Evolutionary conservation across 2,113 vertebrate genomes (phyloP), one percentile per base, ranked within the genome.

Genomic region (Rhinichthys klamathensis): DNA sequence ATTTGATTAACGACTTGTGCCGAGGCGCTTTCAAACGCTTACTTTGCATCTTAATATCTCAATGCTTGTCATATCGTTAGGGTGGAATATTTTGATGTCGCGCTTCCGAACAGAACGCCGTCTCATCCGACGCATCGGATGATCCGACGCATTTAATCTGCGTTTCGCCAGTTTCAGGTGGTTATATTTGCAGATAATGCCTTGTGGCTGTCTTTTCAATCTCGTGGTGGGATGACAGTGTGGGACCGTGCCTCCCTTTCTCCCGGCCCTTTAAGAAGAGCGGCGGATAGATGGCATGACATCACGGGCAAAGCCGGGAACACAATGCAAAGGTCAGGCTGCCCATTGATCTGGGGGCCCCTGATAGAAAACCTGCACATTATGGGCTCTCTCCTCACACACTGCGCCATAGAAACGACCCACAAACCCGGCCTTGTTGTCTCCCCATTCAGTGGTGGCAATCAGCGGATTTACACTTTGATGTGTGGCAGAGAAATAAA

Each of bases 391-490:
- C 90, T 85, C 84, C 89, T 88, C 94, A 94, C 91, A 93, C 89
- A 94, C 88, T 91, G 87, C 91, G 92, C 88, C 93, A 93, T 92
- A 95, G 90, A 95, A 94, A 94, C 85, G 51, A 90, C 88, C 93
- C 90, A 94, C 90, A 96, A 94, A 94, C 92, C 90, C 88, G 87
- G 89, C 93, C 94, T 94, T 92, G 94, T 93, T 95, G 90, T 92
- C 87, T 90, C 91, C 89, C 89, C 92, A 94, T 93, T 95, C 92
- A 95, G 90, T 90, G 89, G 91, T 86, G 91, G 89, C 95, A 96
- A 95, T 96, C 93, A 93, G 92, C 91, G 90, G 89, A 94, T 95
- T 94, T 96, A 89, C 91, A 94, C 90, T 95, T 96, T 95, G 91
- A 94, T 95, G 88, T 93, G 92, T 80, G 94, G 91, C 94, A 90